Evolutionary conservation across 2,888 invertebrate genomes (phyloP).

Genomic region (Catocala nupta): DNA sequence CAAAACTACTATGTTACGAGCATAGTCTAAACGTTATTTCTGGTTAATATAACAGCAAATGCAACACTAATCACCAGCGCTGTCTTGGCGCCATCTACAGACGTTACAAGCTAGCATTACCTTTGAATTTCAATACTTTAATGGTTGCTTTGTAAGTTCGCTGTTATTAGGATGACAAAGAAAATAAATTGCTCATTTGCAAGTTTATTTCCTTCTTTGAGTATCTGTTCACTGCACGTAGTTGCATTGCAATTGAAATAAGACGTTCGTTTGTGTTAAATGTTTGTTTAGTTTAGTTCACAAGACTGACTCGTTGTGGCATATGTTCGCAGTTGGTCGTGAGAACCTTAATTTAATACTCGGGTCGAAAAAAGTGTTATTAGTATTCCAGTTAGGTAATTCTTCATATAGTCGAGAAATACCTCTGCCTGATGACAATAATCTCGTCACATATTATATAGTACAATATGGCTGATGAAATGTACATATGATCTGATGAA

Average conservation of each 20-base stretch:
- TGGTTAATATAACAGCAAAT: neutral
- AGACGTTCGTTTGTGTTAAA: neutral
- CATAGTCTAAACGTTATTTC: too few species aligned
- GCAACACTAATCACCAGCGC: neutral
- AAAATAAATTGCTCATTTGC: constrained; percentile 10
- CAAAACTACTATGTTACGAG: too few species aligned
- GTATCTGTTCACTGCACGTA: constrained; percentile 4
- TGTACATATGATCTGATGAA: too few species aligned
- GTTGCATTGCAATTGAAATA: constrained; percentile 4
- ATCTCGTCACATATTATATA: too few species aligned
- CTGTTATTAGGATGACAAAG: constrained; percentile 6
- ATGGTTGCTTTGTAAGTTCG: constrained; percentile 1
- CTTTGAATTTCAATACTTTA: constrained; percentile 14
- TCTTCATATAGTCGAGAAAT: too few species aligned
- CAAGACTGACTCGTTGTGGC: neutral
- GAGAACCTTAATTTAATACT: too few species aligned
- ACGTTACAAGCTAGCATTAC: neutral
- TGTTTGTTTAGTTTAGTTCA: neutral
- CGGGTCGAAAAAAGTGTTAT: too few species aligned
- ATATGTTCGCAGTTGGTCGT: too few species aligned
- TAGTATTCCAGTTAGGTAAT: too few species aligned
- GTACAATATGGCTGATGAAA: too few species aligned
- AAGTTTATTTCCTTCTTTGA: constrained; percentile 7
- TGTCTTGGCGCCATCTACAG: neutral
- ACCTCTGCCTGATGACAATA: too few species aligned